These are phyloP conservation scores for Anser brachyrhynchus DNA, from an alignment of 2,113 vertebrate genomes.

Conservation along the genomic window DNA sequence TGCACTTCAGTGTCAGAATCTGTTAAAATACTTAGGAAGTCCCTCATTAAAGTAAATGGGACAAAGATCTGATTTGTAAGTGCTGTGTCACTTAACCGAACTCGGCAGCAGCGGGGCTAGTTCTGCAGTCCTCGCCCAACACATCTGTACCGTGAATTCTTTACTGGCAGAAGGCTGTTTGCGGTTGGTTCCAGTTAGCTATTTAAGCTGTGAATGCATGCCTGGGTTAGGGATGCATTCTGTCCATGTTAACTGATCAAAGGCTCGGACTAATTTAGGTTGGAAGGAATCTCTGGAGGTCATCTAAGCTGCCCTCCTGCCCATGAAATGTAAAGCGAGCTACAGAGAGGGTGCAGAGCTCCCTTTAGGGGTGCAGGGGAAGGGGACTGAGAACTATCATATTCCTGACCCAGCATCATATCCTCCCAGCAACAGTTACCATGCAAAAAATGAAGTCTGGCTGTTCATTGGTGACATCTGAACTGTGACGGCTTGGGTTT, in stretches of 20 bases:
- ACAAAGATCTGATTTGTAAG: not conserved
- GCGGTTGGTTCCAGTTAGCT: not conserved
- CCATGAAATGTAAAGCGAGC: not conserved
- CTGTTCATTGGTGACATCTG: conserved; percentile 12
- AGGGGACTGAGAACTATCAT: not conserved
- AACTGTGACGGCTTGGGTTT: conserved; percentile 15
- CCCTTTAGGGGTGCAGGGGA: not conserved
- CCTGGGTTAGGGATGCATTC: not conserved
- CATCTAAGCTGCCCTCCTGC: not conserved
- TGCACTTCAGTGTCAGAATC: not conserved
- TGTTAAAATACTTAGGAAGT: not conserved
- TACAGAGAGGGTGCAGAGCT: not conserved
- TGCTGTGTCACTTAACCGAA: not conserved
- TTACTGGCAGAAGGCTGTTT: not conserved
- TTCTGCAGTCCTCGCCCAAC: not conserved
- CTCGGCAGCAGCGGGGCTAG: not conserved
- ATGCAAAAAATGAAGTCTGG: not conserved
- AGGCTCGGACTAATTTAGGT: not conserved
- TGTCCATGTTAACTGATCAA: not conserved
- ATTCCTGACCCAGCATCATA: not conserved
- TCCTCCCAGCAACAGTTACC: not conserved
- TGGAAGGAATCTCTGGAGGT: not conserved
- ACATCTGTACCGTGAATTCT: not conserved
- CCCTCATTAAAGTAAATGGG: not conserved
- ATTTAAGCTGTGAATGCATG: not conserved